A percentile compares a stretch with the other conserved stretches of the same genome.
phyloP scores from a whole-genome alignment of 2,888 invertebrate genomes.

The Andrena hattorfiana region DNA sequence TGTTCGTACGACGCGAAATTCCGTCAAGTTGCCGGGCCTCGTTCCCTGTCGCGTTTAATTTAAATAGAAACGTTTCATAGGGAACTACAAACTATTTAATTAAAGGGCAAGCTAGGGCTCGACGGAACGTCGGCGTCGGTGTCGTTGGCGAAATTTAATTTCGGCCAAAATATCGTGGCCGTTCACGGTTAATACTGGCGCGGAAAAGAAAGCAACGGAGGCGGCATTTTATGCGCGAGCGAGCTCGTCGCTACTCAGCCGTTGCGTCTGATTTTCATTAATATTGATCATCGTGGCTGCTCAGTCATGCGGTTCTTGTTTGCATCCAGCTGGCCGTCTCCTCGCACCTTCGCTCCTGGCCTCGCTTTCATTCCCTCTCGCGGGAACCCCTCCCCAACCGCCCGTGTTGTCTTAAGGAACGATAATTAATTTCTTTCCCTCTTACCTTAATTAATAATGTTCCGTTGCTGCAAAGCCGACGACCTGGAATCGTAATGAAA shows the following conservation, averaged over 20 bases:
- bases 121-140: conserved; percentile 19
- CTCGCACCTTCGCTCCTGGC: conserved; percentile 41
- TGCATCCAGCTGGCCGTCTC: conserved; percentile 51
- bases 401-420: conserved; percentile 44
- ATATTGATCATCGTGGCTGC: conserved; percentile 69
- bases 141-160: conserved; percentile 47
- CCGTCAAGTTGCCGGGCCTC: conserved; percentile 1
- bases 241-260: conserved; percentile 11
- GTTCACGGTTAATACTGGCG: conserved; percentile 32
- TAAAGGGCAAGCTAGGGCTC: conserved; percentile 31
- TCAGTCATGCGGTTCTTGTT: conserved; percentile 65
- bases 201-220: conserved; percentile 32
- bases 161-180: conserved; percentile 24
- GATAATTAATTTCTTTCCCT: conserved; percentile 62
- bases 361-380: conserved; percentile 33
- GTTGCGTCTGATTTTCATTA: conserved; percentile 68
- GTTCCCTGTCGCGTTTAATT: conserved; percentile 26
- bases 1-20: conserved; percentile 24
- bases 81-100: conserved; percentile 46
- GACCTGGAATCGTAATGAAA: conserved; percentile 32
- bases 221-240: conserved; percentile 13
- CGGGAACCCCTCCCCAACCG: conserved; percentile 5
- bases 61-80: conserved; percentile 35
- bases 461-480: conserved; percentile 27
- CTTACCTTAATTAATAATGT: conserved; percentile 59